phyloP scores from a whole-genome alignment of 2,888 invertebrate species.

The Drosophila cognata region DNA sequence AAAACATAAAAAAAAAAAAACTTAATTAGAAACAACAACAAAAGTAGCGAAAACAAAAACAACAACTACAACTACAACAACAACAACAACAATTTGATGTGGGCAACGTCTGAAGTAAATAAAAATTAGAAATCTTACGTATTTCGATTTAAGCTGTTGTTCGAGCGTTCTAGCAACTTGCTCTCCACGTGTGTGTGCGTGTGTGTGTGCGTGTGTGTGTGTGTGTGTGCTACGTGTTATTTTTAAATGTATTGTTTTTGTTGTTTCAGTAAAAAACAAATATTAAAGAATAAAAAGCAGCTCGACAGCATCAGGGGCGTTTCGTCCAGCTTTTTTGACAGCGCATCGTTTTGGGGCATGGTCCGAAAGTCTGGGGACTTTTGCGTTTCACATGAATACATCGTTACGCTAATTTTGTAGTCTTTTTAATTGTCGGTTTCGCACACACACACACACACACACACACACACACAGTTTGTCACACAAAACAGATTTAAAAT shows the following conservation, averaged over 20 bases:
- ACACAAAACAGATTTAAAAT: neutral
- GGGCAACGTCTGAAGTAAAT: slow-evolving; percentile 43
- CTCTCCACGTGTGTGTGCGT: neutral
- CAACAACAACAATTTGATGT: slow-evolving; percentile 26
- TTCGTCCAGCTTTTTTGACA: neutral
- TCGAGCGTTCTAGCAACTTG: slow-evolving; percentile 19
- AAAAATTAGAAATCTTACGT: slow-evolving; percentile 67
- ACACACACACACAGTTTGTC: neutral
- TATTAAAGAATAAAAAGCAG: neutral
- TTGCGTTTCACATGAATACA: neutral
- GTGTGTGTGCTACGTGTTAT: neutral
- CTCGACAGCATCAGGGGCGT: neutral
- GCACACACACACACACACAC: neutral
- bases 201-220: neutral
- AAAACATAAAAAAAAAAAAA: slow-evolving; percentile 14
- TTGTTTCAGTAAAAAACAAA: neutral
- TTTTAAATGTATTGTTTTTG: neutral
- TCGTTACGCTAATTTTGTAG: slow-evolving; percentile 6
- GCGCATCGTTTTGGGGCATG: neutral
- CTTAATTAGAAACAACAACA: slow-evolving; percentile 53
- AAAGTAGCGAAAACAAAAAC: slow-evolving; percentile 14
- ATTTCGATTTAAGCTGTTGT: slow-evolving; percentile 31
- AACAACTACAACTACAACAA: slow-evolving; percentile 15
- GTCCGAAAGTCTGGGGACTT: neutral
- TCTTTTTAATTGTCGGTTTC: slow-evolving; percentile 8